Conservation (phyloP, 2,888 invertebrate genomes). For the Pristionchus mayeri region DNA sequence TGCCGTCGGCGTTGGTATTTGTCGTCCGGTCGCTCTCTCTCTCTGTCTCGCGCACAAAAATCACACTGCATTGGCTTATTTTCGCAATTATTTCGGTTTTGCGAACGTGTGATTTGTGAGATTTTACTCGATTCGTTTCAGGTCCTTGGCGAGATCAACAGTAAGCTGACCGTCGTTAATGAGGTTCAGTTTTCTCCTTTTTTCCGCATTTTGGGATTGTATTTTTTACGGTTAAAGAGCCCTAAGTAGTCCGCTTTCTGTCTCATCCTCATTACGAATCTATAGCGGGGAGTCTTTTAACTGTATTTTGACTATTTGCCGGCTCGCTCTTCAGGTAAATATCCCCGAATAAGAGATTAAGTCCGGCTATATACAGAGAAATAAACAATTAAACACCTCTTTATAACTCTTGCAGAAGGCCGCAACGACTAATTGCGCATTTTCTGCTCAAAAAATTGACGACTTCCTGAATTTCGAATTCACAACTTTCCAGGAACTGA, state of each 20-base stretch:
- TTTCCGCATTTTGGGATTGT: not conserved
- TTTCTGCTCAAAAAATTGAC: too few species aligned
- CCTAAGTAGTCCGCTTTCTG: not conserved
- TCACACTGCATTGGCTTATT: too few species aligned
- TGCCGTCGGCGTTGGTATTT: not conserved
- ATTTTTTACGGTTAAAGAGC: not conserved
- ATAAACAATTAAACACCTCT: too few species aligned
- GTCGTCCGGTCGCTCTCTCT: not conserved
- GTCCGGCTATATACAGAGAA: too few species aligned
- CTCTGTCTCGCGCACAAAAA: not conserved
- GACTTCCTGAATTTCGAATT: too few species aligned
- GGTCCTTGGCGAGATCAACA: constrained; percentile 73
- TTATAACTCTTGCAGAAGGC: too few species aligned
- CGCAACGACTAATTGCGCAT: too few species aligned
- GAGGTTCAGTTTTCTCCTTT: constrained; percentile 2
- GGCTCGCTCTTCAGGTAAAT: too few species aligned
- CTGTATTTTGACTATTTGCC: not conserved
- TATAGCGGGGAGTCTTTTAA: not conserved
- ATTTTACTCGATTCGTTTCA: not conserved
- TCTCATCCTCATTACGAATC: not conserved
- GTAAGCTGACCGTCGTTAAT: constrained; percentile 62
- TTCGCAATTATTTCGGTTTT: too few species aligned
- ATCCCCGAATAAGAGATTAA: too few species aligned
- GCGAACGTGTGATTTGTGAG: too few species aligned
- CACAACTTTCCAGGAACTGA: constrained; percentile 70